A percentile compares a stretch with the other conserved stretches of the same genome.
Conservation (phyloP, 2,797 vertebrate genomes). For the Acestrorhynchus altus region DNA sequence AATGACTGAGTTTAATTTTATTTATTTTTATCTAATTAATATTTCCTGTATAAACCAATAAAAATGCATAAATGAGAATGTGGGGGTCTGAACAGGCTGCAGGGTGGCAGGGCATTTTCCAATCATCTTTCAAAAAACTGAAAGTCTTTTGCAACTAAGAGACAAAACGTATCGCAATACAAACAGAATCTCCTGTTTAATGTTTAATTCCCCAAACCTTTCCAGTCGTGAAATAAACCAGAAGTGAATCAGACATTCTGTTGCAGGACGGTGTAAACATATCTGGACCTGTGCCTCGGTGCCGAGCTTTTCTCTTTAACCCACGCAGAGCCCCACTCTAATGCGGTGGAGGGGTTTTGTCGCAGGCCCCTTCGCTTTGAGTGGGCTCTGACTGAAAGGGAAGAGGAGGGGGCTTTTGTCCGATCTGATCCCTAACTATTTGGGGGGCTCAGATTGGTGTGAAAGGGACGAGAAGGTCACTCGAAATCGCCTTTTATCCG, state of each 20-base stretch:
- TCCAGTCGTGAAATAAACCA: neutral
- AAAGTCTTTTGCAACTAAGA: too few species aligned
- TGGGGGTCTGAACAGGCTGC: too few species aligned
- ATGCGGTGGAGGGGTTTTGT: conserved; percentile 76
- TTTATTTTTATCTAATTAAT: too few species aligned
- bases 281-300: neutral
- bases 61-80: too few species aligned
- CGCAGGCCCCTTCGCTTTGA: conserved; percentile 80
- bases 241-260: neutral
- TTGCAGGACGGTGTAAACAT: neutral
- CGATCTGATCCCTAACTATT: conserved; percentile 90
- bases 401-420: conserved; percentile 85
- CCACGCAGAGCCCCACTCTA: conserved; percentile 46
- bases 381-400: conserved; percentile 84
- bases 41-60: too few species aligned
- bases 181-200: neutral
- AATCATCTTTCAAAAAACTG: too few species aligned
- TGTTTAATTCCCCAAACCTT: neutral
- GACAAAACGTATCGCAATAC: neutral
- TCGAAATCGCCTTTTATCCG: conserved; percentile 97
- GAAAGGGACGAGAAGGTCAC: conserved; percentile 94
- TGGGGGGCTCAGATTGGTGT: conserved; percentile 91
- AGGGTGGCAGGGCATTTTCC: too few species aligned
- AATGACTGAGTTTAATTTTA: too few species aligned
- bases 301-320: conserved; percentile 37